Evolutionary conservation across 30 jellyfish, hydroid and myxozoan genomes (phyloP), one percentile per base, ranked within the genome.

Genomic region (Pseudorhiza aurosa): DNA sequence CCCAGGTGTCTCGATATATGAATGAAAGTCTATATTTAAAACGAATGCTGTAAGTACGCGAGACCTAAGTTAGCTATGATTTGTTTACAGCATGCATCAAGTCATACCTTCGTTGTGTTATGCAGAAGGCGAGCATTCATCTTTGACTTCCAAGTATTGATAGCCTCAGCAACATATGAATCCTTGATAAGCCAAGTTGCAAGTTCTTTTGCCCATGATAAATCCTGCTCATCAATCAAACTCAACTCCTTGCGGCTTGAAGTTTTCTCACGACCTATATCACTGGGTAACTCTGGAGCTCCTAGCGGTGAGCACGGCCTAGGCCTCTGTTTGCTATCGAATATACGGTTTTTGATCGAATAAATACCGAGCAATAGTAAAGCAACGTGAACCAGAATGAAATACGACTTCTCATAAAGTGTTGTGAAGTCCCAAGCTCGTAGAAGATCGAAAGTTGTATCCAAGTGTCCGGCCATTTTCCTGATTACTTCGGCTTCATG

Each of bases 341-440:
- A 57, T 8, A 57, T 24, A 26, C 59, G 67, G 31, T 37, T 73
- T 51, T 65, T 35, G 22, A 73, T 73, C 27, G 68, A 51, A 39
- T 73, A 73, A 31, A 73, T 57, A n/a, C 86, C 86, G 1, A 73
- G 17, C 5, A 73, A 33, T 33, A 73, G 76, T 8, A 73, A 49
- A 21, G 62, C 72, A 25, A 36, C 21, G 36, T 73, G 86, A 19
- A 73, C 86, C 6, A 49, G 35, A 1, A 73, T 45, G 42, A 73
- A 73, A 40, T 73, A 73, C 15, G 75, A 65, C 51, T 73, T 73
- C 44, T 73, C 86, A 19, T 22, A 51, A 73, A 24, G 21, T 37
- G 12, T 53, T 2, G 86, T 73, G 29, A 50, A 35, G 17, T 73
- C 86, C 86, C 86, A 73, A 22, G 75, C 86, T 45, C 86, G 86